These are phyloP conservation scores for Asarcornis scutulata DNA, from an alignment of 2,113 vertebrate species.

Conservation along the genomic window DNA sequence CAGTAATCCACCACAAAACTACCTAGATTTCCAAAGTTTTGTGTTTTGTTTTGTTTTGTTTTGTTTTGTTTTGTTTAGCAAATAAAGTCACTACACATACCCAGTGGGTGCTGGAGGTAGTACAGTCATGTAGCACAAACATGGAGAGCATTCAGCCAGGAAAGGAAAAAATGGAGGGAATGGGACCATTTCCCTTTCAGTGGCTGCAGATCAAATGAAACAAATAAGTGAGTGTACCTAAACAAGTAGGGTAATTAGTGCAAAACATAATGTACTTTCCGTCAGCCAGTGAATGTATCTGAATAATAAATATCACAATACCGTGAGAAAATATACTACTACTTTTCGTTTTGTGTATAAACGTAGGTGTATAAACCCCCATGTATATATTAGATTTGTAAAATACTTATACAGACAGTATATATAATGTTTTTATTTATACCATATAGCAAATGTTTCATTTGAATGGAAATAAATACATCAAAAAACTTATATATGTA, in stretches of 20 bases:
- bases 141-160: background rate
- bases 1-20: background rate
- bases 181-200: background rate
- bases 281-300: background rate
- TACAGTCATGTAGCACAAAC: background rate
- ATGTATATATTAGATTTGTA: background rate
- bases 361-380: background rate
- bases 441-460: background rate
- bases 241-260: background rate
- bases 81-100: background rate
- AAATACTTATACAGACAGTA: background rate
- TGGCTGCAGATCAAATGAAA: background rate
- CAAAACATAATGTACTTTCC: background rate
- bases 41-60: too few species aligned
- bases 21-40: background rate
- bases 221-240: too few species aligned
- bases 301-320: background rate
- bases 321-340: background rate
- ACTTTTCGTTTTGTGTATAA: background rate
- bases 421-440: background rate
- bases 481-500: too few species aligned
- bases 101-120: background rate
- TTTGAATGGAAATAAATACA: too few species aligned
- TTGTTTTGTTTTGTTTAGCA: background rate
- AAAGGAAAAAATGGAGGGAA: background rate